These are phyloP conservation scores for Myrmecophaga tridactyla DNA, from an alignment of 2,113 vertebrate genomes.

Conservation along the genomic window DNA sequence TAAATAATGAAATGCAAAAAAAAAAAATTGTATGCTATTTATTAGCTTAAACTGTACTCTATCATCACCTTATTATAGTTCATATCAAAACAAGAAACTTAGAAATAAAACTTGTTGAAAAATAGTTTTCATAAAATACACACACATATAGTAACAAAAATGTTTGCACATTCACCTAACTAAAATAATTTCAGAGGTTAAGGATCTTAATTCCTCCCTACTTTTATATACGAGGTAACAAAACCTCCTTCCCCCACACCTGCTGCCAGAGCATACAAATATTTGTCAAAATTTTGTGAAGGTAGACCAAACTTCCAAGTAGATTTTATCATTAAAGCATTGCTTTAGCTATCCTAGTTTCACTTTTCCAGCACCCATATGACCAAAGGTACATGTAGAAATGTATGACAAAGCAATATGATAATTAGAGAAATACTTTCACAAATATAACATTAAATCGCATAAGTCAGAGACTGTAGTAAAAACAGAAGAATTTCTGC, in stretches of 20 bases:
- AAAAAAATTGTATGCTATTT: not conserved
- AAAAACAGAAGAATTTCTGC: not conserved
- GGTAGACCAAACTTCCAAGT: not conserved
- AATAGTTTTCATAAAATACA: not conserved
- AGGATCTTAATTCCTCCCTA: not conserved
- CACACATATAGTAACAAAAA: not conserved
- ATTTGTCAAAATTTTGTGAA: not conserved
- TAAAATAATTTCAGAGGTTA: not conserved
- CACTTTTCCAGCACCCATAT: not conserved
- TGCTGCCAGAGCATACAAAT: not conserved
- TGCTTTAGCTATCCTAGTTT: not conserved
- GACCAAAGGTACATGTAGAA: not conserved
- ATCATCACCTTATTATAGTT: not conserved
- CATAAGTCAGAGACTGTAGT: not conserved
- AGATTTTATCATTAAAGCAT: not conserved
- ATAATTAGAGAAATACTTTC: not conserved
- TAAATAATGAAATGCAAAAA: too few relatives aligned
- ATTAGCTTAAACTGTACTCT: not conserved
- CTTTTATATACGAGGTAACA: not conserved
- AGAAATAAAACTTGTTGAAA: not conserved
- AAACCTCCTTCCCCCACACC: rapidly evolving
- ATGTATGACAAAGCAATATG: not conserved
- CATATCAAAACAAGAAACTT: not conserved
- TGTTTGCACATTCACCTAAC: not conserved
- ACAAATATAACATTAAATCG: not conserved